Evolutionary conservation across 2,113 vertebrate genomes (phyloP), one percentile per base, ranked within the genome.

Genomic region (Ellobius talpinus): DNA sequence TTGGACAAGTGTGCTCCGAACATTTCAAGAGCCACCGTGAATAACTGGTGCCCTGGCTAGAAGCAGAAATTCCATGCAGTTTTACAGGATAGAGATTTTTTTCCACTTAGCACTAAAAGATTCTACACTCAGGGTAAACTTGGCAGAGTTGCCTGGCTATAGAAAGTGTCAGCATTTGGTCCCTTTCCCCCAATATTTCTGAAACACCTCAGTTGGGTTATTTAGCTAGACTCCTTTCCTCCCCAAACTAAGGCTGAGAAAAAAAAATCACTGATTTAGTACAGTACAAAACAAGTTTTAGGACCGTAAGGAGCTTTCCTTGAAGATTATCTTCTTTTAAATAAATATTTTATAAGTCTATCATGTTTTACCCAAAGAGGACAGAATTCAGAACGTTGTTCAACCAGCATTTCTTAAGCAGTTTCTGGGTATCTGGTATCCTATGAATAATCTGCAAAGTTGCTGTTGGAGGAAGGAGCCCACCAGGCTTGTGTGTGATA

Each of bases 51-150:
- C 23, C 66, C 31, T 55, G 93, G 97, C 97, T 96, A 97, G 88
- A 93, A 96, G 90, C 77, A 97, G 89, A 97, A 97, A 98, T 98
- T 95, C 97, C 96, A 89, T 95, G 76, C 96, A 96, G 89, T 92
- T 96, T 97, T 96, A 97, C 74, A 89, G 97, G 96, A 97, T 93
- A 97, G 96, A 95, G 77, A 90, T 76, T 47, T 47, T 42, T 82
- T 97, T 96, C 96, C 90, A 81, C 85, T 95, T 93, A 95, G 77
- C 93, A 12, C 86, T 97, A 89, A 95, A 96, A 97, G 92, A 94
- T 97, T 97, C 90, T 97, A 97, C 84, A 93, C 77, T 91, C 89
- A 96, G 92, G 87, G 96, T 94, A 97, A 97, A 95, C 81, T 89
- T 94, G 88, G 66, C 85, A 72, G 79, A 81, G 95, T 73, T 96